Evolutionary conservation across 2,797 vertebrate genomes (phyloP), one percentile per base, ranked within the genome.

Genomic region (Bovichtus diacanthus): DNA sequence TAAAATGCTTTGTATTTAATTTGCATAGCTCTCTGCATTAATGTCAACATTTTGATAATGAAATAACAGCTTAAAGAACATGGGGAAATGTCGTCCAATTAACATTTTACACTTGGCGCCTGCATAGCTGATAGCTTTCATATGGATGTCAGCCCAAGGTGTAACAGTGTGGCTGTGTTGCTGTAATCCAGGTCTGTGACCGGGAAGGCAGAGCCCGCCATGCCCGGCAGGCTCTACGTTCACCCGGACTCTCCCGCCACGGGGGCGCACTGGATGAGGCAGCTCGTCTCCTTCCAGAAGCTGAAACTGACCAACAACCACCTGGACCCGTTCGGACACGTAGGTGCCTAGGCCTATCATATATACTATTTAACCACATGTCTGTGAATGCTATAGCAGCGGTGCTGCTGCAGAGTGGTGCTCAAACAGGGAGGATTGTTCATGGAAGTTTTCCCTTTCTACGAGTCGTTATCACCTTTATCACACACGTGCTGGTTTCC

Each of bases 301-400:
- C 93, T 99, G 60, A 99, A 99, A 82, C 95, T 99, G 86, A 99
- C 98, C 71, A 99, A 99, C 95, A 99, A 99, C 92, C 98, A 99
- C 92, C 95, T 99, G 94, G 98, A 99, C 89, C 98, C 98, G 55
- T 99, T 99, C 29, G 98, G 98, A 91, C 98, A 99, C 49, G 98
- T 99, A 96, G 97, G 98, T 95, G 85, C 87, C 70, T 88, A 78
- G 73, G 80, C 74, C 70, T 68, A 23, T 77, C 71, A 59, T 72
- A 68, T 67, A 15, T 83, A 44, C n/a, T 74, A 34, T 47, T 51
- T 34, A 15, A 60, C 31, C 34, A 25, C 31, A 50, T 41, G 46
- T 9, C 13, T 61, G 74, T 31, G 10, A 10, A 7, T 43, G 39
- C 4, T 39, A 34, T 43, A 43, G n/a, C 6, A 58, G 13, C 27